These are phyloP conservation scores for Eubasilissa regina DNA, from an alignment of 1,140 invertebrate species.

Conservation along the genomic window DNA sequence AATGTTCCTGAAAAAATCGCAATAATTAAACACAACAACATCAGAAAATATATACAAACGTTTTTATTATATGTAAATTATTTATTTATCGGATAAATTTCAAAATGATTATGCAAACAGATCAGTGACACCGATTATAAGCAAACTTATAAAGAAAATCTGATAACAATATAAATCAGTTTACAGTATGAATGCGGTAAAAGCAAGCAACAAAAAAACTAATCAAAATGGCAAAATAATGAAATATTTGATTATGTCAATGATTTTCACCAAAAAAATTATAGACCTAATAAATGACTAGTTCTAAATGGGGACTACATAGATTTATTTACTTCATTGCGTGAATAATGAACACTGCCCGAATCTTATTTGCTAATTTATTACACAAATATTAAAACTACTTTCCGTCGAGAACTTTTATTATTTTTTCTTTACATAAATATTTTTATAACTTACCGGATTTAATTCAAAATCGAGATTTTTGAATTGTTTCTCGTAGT, in stretches of 20 bases:
- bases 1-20: constrained; percentile 63
- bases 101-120: not conserved
- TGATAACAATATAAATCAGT: not conserved
- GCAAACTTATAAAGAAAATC: not conserved
- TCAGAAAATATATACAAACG: constrained; percentile 3
- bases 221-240: not conserved
- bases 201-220: not conserved
- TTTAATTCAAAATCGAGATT: constrained; percentile 43
- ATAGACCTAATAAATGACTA: too few relatives aligned
- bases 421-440: not conserved
- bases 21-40: constrained; percentile 13
- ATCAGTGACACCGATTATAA: not conserved
- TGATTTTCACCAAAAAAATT: too few relatives aligned
- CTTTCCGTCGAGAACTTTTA: not conserved
- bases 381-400: not conserved
- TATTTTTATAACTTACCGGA: constrained; percentile 16
- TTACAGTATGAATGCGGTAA: not conserved
- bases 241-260: too few relatives aligned
- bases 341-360: not conserved
- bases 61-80: not conserved
- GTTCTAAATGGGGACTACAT: too few relatives aligned
- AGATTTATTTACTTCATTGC: too few relatives aligned
- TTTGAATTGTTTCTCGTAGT: constrained; percentile 49
- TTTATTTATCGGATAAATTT: not conserved
- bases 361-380: not conserved